Percentiles rank a stretch among this genome's conserved stretches.
Conservation (phyloP, 1,140 invertebrate genomes). For the Charaxes varanes region DNA sequence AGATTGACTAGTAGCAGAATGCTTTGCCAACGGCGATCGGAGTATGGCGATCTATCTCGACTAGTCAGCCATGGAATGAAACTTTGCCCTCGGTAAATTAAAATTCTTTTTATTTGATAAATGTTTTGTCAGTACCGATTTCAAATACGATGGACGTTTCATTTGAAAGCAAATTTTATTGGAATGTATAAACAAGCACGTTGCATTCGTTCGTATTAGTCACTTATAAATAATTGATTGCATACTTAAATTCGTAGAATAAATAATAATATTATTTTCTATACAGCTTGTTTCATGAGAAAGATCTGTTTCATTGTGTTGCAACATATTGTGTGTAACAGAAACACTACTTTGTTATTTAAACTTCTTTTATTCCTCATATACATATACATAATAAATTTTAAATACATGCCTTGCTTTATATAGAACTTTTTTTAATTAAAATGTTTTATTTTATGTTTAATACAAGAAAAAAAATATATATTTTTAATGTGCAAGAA, state of each 20-base stretch:
- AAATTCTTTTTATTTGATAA: slow-evolving; percentile 62
- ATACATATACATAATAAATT: too few species aligned
- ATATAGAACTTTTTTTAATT: too few species aligned
- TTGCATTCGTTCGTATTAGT: slow-evolving; percentile 10
- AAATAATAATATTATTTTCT: too few species aligned
- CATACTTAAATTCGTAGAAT: slow-evolving; percentile 9
- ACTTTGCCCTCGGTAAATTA: slow-evolving; percentile 56
- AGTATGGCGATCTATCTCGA: slow-evolving; percentile 46
- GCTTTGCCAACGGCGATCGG: slow-evolving; percentile 57
- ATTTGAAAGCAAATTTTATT: slow-evolving; percentile 21
- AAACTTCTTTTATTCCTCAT: too few species aligned
- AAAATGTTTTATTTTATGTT: too few species aligned
- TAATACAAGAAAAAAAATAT: too few species aligned
- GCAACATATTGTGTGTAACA: too few species aligned
- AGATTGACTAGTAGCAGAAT: slow-evolving; percentile 70
- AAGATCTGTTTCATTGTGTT: too few species aligned
- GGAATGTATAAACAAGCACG: slow-evolving; percentile 12
- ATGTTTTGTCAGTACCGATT: slow-evolving; percentile 32
- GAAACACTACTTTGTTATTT: too few species aligned
- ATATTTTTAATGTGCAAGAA: too few species aligned
- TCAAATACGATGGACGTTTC: slow-evolving; percentile 21
- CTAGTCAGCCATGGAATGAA: slow-evolving; percentile 46
- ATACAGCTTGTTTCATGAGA: too few species aligned
- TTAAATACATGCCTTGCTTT: too few species aligned
- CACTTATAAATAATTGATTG: slow-evolving; percentile 16